Conservation (phyloP, 1,140 invertebrate genomes). For the Leptinotarsa lineolata region DNA sequence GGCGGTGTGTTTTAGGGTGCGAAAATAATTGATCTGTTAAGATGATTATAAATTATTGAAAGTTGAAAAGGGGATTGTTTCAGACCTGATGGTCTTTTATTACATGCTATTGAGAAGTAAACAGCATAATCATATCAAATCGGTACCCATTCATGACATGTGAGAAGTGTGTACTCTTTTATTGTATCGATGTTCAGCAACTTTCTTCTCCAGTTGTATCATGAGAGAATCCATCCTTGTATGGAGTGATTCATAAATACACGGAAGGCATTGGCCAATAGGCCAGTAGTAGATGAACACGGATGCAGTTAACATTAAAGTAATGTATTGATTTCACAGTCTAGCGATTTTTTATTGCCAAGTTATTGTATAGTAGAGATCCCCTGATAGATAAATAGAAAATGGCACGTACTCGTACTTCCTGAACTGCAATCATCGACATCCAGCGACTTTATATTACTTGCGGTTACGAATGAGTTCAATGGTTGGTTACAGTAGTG, state of each 20-base stretch:
- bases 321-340: constrained; percentile 3
- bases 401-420: not conserved
- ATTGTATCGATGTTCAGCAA: not conserved
- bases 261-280: not conserved
- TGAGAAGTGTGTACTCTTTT: no score
- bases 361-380: not conserved
- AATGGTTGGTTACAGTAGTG: not conserved
- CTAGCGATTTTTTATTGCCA: not conserved
- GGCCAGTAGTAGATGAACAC: not conserved
- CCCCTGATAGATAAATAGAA: not conserved
- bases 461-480: not conserved
- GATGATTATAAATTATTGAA: no score
- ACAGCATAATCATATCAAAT: no score
- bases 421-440: not conserved
- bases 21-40: no score
- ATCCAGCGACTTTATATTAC: not conserved
- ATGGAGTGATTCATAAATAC: not conserved
- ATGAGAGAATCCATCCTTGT: constrained; percentile 1
- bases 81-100: no score
- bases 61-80: no score
- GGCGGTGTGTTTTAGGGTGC: no score
- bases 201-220: not conserved
- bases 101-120: no score
- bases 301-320: not conserved
- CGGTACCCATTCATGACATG: no score